Evolutionary conservation across 2,888 invertebrate genomes (phyloP).

Genomic region (Bursaphelenchus okinawaensis): DNA sequence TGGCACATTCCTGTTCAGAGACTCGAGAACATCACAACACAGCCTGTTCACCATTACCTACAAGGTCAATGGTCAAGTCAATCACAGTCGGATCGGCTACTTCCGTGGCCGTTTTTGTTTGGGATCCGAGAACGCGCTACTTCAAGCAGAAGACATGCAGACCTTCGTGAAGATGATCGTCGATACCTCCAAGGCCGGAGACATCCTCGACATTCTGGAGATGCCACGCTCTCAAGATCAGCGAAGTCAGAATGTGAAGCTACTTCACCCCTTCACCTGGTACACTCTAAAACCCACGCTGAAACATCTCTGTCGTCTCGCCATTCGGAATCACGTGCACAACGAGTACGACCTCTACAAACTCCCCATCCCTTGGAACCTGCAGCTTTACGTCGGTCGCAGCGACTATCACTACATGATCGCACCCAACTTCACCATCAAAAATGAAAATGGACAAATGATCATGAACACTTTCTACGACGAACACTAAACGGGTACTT

Average conservation of each 20-base stretch:
- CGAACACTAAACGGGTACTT: too few relatives aligned
- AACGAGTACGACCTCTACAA: not conserved
- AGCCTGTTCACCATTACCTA: conserved; percentile 33
- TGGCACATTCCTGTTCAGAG: conserved; percentile 46
- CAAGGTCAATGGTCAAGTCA: conserved; percentile 20
- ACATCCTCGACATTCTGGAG: not conserved
- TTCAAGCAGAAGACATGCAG: conserved; percentile 26
- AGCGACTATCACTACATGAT: too few relatives aligned
- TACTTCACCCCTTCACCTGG: conserved; percentile 8
- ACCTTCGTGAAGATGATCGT: conserved; percentile 27
- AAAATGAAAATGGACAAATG: too few relatives aligned
- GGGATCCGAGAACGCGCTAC: conserved; percentile 31
- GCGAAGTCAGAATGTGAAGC: not conserved
- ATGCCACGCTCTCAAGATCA: not conserved
- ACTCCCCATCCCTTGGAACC: conserved; percentile 4
- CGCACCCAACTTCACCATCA: too few relatives aligned
- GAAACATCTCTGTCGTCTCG: conserved; percentile 15
- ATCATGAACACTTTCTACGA: too few relatives aligned
- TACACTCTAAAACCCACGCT: conserved; percentile 10
- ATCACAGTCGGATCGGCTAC: conserved; percentile 26
- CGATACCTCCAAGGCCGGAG: conserved; percentile 11
- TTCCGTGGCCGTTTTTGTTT: conserved; percentile 31
- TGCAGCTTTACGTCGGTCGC: conserved; percentile 16
- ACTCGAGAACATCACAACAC: conserved; percentile 31
- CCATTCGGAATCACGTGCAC: conserved; percentile 5